phyloP scores from a whole-genome alignment of 1,140 invertebrate species.

The Ridgeia piscesae region DNA sequence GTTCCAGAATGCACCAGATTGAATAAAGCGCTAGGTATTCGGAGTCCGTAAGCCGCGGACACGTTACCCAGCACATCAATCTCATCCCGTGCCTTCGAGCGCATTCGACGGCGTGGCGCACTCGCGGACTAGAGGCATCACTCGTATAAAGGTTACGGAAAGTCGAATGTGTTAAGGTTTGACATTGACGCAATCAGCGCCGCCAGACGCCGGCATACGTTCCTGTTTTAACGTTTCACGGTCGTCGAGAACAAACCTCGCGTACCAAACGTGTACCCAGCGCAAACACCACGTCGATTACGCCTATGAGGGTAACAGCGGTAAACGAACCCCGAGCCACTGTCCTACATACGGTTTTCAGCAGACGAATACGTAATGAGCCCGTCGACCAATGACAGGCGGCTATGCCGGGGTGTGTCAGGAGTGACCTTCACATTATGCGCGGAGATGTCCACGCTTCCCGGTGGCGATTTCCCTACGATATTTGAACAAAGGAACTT shows the following conservation, averaged over 20 bases:
- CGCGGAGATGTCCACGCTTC: neutral
- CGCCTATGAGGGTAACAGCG: neutral
- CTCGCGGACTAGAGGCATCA: neutral
- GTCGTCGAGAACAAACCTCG: neutral
- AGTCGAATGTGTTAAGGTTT: neutral
- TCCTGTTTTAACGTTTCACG: neutral
- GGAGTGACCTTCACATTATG: neutral
- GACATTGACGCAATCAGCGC: neutral
- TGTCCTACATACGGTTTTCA: neutral
- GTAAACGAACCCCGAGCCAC: neutral
- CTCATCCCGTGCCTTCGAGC: neutral
- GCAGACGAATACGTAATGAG: neutral
- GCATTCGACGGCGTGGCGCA: neutral
- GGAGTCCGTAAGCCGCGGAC: neutral
- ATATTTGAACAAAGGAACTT: neutral
- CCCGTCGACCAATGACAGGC: neutral
- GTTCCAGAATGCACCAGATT: neutral
- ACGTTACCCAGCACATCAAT: neutral
- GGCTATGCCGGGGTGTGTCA: neutral
- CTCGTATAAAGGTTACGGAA: neutral
- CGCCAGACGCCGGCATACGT: neutral
- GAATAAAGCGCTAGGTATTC: neutral
- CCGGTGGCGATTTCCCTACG: neutral
- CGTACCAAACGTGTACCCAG: neutral
- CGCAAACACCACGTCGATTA: neutral